A percentile compares a stretch with the other conserved stretches of the same genome.
These are phyloP conservation scores for Hypomecis atomaria DNA, from an alignment of 2,888 invertebrate genomes.

Conservation along the genomic window DNA sequence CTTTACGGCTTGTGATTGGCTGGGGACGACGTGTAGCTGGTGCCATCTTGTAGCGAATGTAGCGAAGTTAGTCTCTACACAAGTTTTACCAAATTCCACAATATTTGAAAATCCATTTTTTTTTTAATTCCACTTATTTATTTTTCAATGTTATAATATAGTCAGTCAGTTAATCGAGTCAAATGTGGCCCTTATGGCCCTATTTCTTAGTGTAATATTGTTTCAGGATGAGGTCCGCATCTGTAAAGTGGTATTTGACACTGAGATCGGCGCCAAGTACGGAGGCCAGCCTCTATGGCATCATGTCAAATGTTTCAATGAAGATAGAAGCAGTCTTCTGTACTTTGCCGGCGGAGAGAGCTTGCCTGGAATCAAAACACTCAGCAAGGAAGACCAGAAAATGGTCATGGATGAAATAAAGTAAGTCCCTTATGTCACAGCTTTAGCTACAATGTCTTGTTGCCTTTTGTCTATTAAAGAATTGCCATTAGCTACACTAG, in stretches of 20 bases:
- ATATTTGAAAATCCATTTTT: too few species aligned
- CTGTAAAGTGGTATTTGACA: slow-evolving; percentile 93
- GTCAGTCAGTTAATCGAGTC: too few species aligned
- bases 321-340: slow-evolving; percentile 87
- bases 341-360: slow-evolving; percentile 89
- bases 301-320: slow-evolving; percentile 95
- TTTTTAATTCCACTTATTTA: too few species aligned
- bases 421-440: slow-evolving; percentile 69
- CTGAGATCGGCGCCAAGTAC: slow-evolving; percentile 90
- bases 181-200: too few species aligned
- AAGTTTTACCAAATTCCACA: too few species aligned
- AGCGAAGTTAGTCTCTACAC: too few species aligned
- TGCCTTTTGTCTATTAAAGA: too few species aligned
- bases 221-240: slow-evolving; percentile 89
- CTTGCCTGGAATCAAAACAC: slow-evolving; percentile 90
- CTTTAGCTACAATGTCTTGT: not conserved
- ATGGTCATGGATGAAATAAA: slow-evolving; percentile 86
- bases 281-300: slow-evolving; percentile 96
- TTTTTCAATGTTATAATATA: too few species aligned
- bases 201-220: not conserved
- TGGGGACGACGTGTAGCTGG: too few species aligned
- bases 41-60: too few species aligned
- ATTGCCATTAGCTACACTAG: too few species aligned
- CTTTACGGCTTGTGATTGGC: too few species aligned
- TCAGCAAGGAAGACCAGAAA: slow-evolving; percentile 89